Evolutionary conservation across 1,140 invertebrate species (phyloP), one percentile per base, ranked within the genome.

Genomic region (Lineus longissimus): DNA sequence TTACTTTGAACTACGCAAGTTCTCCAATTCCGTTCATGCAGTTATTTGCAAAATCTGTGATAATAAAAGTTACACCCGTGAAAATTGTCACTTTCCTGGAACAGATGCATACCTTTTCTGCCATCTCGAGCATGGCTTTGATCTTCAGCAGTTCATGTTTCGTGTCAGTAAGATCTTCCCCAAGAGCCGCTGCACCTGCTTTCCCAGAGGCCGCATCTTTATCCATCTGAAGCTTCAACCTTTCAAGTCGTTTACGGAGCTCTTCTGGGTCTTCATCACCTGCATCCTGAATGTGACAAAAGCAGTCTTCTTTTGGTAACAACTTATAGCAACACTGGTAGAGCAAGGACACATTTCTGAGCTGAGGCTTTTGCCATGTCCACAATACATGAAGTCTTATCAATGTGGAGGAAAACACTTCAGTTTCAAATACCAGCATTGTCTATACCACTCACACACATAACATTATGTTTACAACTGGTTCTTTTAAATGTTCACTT

Each of bases 121-220:
- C 79, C 73, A 83, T 73, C 61, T 82, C 79, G 36, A 84, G 61
- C 74, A 84, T 84, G 31, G 85, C 82, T 64, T 84, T 77, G 7
- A 85, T 70, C 45, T 70, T 70, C 7, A 82, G 69, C 27, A 81
- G 72, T 65, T 81, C 78, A 62, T 81, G 81, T 68, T 81, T 82
- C 2, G 79, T 77, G 30, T 63, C 70, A 19, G 71, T 68, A 19
- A 82, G 63, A 59, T 81, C 75, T 59, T 77, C 69, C 58, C 78
- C 73, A 63, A 79, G 63, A n/a, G 41, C 36, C 31, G 51, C 54
- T 36, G 58, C 45, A 33, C 62, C 67, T 47, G 65, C 62, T 7
- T 66, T 61, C 11, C 41, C 33, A 19, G 59, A 41, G 31, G 65
- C 65, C 22, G 25, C n/a, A 51, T 23, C 47, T 23, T n/a, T 6